These are phyloP conservation scores for Melieria crassipennis DNA, from an alignment of 2,888 invertebrate species.

Conservation along the genomic window DNA sequence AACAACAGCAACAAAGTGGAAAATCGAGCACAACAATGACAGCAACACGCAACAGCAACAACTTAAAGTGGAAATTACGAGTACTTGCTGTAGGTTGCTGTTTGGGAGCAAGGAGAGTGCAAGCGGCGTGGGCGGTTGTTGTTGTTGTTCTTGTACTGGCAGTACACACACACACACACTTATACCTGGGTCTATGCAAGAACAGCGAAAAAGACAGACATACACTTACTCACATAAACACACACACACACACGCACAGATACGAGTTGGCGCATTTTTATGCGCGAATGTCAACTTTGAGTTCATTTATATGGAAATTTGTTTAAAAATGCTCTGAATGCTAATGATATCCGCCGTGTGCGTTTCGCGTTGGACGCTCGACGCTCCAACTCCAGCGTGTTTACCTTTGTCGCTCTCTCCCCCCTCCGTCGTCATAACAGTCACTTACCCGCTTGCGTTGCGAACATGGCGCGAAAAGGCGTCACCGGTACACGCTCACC, in stretches of 20 bases:
- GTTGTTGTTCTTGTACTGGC: no score
- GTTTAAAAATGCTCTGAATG: constrained; percentile 28
- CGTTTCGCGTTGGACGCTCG: no score
- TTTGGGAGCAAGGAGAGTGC: background rate
- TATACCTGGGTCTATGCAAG: no score
- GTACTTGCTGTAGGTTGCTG: background rate
- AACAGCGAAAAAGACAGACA: no score
- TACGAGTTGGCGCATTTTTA: background rate
- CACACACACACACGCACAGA: background rate
- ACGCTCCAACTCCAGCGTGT: no score
- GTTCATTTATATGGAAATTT: constrained; percentile 37
- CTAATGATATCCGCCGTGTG: constrained; percentile 21
- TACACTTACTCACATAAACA: background rate
- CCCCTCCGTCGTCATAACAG: no score
- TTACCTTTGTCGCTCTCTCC: no score
- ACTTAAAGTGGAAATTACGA: background rate
- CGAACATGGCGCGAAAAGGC: no score
- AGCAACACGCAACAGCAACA: constrained; percentile 8
- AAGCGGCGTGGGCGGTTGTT: background rate
- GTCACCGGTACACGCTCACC: no score
- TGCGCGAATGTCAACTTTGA: constrained; percentile 10
- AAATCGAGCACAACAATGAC: background rate
- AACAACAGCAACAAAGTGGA: background rate
- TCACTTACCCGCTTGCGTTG: no score
- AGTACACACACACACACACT: no score